Percentiles rank a stretch among this genome's conserved stretches.
Conservation (phyloP, 2,888 invertebrate genomes). For the Bugula neritina region DNA sequence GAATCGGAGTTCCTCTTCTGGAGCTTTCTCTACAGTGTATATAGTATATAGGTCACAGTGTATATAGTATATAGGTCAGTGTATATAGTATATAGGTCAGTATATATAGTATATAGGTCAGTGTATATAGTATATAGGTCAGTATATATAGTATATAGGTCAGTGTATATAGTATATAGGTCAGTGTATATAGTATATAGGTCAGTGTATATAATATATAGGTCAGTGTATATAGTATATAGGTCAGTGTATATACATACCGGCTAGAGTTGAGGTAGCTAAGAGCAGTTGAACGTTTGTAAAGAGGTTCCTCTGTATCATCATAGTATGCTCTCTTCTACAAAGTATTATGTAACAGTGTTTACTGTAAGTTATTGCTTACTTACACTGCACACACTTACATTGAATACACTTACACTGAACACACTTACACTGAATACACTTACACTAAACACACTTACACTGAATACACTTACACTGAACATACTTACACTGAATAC, state of each 20-base stretch:
- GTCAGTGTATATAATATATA: background rate
- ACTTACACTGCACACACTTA: no score
- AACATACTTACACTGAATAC: no score
- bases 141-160: background rate
- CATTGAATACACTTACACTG: no score
- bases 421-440: no score
- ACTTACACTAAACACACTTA: no score
- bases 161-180: background rate
- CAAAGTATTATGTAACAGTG: background rate
- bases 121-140: background rate
- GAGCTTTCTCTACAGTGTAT: slow-evolving; percentile 18
- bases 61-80: background rate
- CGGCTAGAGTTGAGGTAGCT: background rate
- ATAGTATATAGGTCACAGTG: background rate
- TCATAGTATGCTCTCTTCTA: background rate
- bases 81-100: background rate
- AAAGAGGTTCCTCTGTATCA: background rate
- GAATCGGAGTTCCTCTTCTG: background rate
- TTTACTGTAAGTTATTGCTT: no score
- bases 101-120: background rate
- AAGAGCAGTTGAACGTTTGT: slow-evolving; percentile 3
- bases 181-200: background rate
- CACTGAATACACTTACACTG: no score
- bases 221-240: background rate
- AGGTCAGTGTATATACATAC: background rate